Percentiles rank a stretch among this genome's conserved stretches.
These are phyloP conservation scores for Toxostoma redivivum DNA, from an alignment of 2,113 vertebrate species.

Conservation along the genomic window DNA sequence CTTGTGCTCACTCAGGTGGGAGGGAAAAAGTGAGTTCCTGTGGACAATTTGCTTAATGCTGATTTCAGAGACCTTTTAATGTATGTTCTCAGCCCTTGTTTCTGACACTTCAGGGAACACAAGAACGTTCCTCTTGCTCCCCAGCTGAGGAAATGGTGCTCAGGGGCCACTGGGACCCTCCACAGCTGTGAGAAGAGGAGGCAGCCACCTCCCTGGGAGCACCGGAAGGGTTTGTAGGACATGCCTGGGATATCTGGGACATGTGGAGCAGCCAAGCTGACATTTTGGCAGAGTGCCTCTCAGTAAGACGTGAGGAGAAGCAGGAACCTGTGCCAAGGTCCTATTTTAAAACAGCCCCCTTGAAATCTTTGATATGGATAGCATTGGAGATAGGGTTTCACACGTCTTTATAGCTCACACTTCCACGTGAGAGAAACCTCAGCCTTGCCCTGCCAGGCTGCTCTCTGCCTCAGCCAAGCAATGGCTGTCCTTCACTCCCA, in stretches of 20 bases:
- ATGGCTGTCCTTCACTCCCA: not conserved
- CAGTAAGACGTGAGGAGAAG: conserved; percentile 26
- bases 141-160: not conserved
- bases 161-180: not conserved
- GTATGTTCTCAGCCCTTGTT: not conserved
- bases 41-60: not conserved
- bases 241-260: not conserved
- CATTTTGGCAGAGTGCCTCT: not conserved
- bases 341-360: conserved; percentile 26
- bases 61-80: not conserved
- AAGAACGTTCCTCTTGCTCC: not conserved
- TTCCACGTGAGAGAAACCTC: conserved; percentile 33
- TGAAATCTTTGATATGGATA: conserved; percentile 34
- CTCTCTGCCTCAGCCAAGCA: not conserved
- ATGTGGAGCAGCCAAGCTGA: conserved; percentile 6
- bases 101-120: not conserved
- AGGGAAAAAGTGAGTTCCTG: not conserved
- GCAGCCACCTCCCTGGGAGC: not conserved
- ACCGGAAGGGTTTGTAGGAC: conserved; percentile 37
- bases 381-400: not conserved
- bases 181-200: not conserved
- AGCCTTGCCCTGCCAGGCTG: not conserved
- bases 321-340: not conserved
- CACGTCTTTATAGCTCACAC: not conserved
- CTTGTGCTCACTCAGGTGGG: not conserved